phyloP scores from a whole-genome alignment of 2,888 invertebrate genomes.

The Tenodera sinensis region DNA sequence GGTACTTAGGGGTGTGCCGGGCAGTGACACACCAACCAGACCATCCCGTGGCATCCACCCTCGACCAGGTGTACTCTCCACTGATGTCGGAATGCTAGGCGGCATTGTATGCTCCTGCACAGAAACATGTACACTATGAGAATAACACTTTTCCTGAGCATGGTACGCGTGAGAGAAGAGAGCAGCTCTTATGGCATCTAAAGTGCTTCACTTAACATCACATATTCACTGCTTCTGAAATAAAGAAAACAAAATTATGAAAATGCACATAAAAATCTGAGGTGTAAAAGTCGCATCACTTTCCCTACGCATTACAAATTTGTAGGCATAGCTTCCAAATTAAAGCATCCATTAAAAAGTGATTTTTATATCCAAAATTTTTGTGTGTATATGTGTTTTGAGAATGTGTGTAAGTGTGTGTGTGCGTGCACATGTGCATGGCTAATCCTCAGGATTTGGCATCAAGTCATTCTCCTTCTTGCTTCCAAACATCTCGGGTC shows the following conservation, averaged over 20 bases:
- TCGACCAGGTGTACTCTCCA: conserved; percentile 45
- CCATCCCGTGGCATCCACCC: conserved; percentile 16
- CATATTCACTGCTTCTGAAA: neutral
- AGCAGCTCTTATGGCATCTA: neutral
- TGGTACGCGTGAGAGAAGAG: neutral
- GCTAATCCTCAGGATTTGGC: too few species aligned
- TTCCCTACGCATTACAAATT: too few species aligned
- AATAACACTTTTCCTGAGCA: neutral
- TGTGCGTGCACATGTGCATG: too few species aligned
- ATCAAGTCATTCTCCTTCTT: too few species aligned
- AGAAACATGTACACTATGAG: neutral
- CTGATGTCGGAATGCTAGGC: conserved; percentile 34
- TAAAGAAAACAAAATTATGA: neutral
- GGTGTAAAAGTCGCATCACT: too few species aligned
- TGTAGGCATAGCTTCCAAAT: too few species aligned
- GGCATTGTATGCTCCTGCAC: neutral
- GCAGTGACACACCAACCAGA: conserved; percentile 37
- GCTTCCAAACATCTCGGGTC: too few species aligned
- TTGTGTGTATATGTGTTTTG: too few species aligned
- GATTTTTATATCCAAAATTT: too few species aligned
- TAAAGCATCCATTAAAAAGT: too few species aligned
- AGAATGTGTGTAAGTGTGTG: too few species aligned
- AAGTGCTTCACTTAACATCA: neutral
- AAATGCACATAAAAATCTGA: neutral
- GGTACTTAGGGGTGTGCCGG: conserved; percentile 64